Evolutionary conservation across 2,113 vertebrate genomes (phyloP).

Genomic region (Eidolon helvum): DNA sequence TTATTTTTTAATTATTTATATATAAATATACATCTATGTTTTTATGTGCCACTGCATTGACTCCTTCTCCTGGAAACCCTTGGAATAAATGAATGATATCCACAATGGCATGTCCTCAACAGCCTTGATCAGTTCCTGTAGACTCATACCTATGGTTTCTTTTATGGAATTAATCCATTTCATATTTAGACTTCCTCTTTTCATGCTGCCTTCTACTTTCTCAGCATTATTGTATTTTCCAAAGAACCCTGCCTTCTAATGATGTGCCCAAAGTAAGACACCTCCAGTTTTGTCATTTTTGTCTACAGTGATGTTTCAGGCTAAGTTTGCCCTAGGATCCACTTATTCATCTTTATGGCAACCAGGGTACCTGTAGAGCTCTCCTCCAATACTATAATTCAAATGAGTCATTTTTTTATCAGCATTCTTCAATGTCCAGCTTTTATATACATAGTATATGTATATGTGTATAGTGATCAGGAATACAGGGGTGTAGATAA

Average conservation of each 20-base stretch:
- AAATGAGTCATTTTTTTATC: background rate
- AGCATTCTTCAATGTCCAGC: background rate
- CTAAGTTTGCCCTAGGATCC: background rate
- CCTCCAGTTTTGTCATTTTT: background rate
- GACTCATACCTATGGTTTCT: background rate
- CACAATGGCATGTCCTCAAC: background rate
- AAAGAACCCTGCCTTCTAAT: background rate
- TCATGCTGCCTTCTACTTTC: background rate
- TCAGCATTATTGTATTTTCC: background rate
- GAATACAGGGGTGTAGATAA: background rate
- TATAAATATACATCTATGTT: no score
- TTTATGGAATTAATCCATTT: background rate
- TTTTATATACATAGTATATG: background rate
- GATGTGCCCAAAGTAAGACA: background rate
- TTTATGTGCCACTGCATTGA: background rate
- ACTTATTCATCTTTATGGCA: background rate
- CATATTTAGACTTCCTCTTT: background rate
- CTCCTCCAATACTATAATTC: background rate
- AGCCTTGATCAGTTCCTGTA: background rate
- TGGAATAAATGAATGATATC: background rate
- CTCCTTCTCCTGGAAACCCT: background rate
- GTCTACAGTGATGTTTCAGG: background rate
- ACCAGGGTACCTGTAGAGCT: background rate
- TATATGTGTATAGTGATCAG: background rate
- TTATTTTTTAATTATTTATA: background rate